Base-by-base conservation (phyloP, 2,113 vertebrate species). In the Chaetops frenatus region DNA sequence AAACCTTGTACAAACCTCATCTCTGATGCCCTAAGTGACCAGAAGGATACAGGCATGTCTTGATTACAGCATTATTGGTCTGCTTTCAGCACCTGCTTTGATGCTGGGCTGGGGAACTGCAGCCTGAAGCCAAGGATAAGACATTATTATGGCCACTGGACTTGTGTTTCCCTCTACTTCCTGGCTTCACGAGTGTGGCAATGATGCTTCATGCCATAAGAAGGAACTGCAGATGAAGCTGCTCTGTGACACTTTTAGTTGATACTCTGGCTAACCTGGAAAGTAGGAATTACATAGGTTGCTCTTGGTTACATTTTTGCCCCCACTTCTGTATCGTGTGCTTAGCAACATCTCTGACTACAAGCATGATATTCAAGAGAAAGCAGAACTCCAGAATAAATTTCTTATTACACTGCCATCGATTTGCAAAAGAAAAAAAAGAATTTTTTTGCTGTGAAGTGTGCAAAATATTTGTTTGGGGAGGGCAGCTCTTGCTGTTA, bases 141-240 rank as follows among this genome's bases (percentile, higher is more conserved):
- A 27, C 6, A 33, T 7, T 18, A 7, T 28, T 50, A 17, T 11
- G n/a, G 15, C 14, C 33, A 21, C 4, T 12, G 15, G 29, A 42
- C 38, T 42, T 50, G 6, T 16, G 15, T 9, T 84, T 64, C 36
- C 38, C 25, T 91, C 44, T 62, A 5, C 8, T 54, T 89, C 23
- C 12, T 6, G 35, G 17, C 8, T n/a, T 48, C 3, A 5, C 0
- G 20, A n/a, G 4, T 12, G 7, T 54, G 38, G n/a, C 12, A 54
- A 33, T 29, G 15, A 25, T 48, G 15, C 3, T 78, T 21, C 12
- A 11, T 17, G 5, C 7, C 11, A 12, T 28, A 45, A 72, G 44
- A 91, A 88, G 12, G 21, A 86, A 22, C 4, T 38, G 27, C 18
- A 86, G 35, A 22, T 1, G 4, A 84, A 79, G 53, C 8, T 72